Base-by-base conservation (phyloP, 1,140 invertebrate species). In the Drosophila jambulina region DNA sequence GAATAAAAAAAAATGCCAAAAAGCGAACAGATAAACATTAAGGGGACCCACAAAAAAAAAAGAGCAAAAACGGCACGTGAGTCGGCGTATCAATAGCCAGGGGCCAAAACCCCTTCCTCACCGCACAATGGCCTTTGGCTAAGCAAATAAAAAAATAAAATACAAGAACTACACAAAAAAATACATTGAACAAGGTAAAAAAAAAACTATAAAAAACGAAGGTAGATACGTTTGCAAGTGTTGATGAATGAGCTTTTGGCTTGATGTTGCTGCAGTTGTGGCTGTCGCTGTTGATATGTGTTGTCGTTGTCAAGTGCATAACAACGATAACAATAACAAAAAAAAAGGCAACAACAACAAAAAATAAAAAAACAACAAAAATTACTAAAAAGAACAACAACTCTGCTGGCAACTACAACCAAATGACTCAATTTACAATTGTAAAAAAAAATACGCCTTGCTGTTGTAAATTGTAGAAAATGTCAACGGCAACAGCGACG, bases 341-440 rank as follows among this genome's bases (percentile, higher is more conserved):
- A 51, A 64, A 63, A 23, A 56, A 23, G n/a, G n/a, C 6, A 49
- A 40, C 34, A 64, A 32, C 0, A 60, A 48, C 7, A 59, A 64
- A 23, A 46, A 23, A 45, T 15, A 45, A 23, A 46, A 46, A 5
- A 15, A 46, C 12, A 46, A 23, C n/a, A 25, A 45, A 46, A 46
- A 9, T n/a, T 12, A 23, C 21, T 36, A 60, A 45, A 67, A 48
- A 65, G 42, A 69, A 57, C 76, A 43, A 49, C 74, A 78, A 48
- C 68, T 32, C 12, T 23, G 43, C 27, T 68, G 61, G 32, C 23
- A 64, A 56, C 84, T 87, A 75, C 84, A 90, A 57, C 51, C 69
- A 90, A 88, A 88, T 88, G 85, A 88, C 85, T 88, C 81, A 88
- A 88, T 88, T 88, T 88, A 88, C 85, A 88, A 85, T 88, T 90